Base-by-base conservation (phyloP, 2,797 vertebrate species). In the Crenichthys baileyi region DNA sequence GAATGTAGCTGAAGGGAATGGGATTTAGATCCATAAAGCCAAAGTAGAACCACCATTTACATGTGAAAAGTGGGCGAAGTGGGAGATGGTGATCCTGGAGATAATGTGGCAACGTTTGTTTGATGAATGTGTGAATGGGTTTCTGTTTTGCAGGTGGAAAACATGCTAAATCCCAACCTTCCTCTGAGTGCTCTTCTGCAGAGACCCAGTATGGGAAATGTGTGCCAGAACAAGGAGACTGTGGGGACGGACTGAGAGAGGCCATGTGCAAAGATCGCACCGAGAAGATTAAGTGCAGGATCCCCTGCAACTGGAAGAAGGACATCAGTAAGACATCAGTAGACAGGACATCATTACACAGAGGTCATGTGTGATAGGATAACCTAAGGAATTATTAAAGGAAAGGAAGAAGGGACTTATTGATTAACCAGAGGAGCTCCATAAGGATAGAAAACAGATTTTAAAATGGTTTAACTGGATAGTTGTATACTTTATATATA, bases 281-380 rank as follows among this genome's bases (percentile, higher is more conserved):
- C 0, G 95, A 95, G 90, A 96, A 97, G 84, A 91, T 97, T 76
- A 95, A 95, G 85, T 99, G 98, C 95, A 96, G 95, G 93, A 96
- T 99, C 80, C 98, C 98, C 58, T 99, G 98, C 95, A 99, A 99
- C 96, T 99, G 98, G 98, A 99, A 98, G 94, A 99, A 97, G 91
- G 96, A 97, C 85, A 98, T 99, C 94, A 96, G 98, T 99, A 90
- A 94, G 96, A 2, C 36, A 4, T 73, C 4, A 44, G 5, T 60
- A 63, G 15, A 18, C 11, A 7, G 12, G 16, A 12, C 48, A n/a
- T 46, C n/a, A 1, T 41, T 22, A 44, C 3, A 11, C 39, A 46
- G 65, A 24, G 39, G 22, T 36, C 63, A 41, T 36, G 36, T 18
- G 36, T 44, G 41, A 15, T 7, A 56, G 22, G 8, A n/a, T n/a